A percentile compares a stretch with the other conserved stretches of the same genome.
phyloP scores from a whole-genome alignment of 2,888 invertebrate species.

The Neoitamus cyanurus region DNA sequence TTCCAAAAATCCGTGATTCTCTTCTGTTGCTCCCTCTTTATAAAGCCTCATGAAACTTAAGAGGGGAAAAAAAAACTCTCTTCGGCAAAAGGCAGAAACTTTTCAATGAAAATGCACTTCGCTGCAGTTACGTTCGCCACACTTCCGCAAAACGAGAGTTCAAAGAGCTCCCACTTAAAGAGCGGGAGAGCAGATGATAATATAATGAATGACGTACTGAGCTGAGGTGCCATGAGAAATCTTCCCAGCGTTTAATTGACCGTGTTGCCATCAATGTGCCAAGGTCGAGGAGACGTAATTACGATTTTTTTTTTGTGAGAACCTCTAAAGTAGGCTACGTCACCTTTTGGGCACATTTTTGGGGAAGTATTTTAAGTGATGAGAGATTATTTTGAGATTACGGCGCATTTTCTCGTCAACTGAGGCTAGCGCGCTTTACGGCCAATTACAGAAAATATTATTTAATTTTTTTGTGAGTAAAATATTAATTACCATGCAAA shows the following conservation, averaged over 20 bases:
- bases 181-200: neutral
- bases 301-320: neutral
- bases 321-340: neutral
- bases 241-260: constrained; percentile 45
- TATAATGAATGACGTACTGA: constrained; percentile 8
- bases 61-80: neutral
- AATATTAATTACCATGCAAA: neutral
- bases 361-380: neutral
- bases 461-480: neutral
- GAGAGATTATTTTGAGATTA: neutral
- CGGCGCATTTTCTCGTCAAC: neutral
- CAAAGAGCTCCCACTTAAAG: neutral
- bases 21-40: too few species aligned
- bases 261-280: constrained; percentile 52
- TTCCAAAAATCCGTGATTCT: too few species aligned
- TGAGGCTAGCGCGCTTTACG: neutral
- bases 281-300: constrained; percentile 50
- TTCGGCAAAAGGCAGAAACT: neutral
- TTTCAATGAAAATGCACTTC: constrained; percentile 31
- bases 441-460: neutral
- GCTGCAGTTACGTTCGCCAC: constrained; percentile 9
- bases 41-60: too few species aligned
- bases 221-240: constrained; percentile 13
- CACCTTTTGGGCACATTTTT: neutral
- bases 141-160: neutral